Conservation (phyloP, 2,797 vertebrate species). For the Coendou prehensilis region DNA sequence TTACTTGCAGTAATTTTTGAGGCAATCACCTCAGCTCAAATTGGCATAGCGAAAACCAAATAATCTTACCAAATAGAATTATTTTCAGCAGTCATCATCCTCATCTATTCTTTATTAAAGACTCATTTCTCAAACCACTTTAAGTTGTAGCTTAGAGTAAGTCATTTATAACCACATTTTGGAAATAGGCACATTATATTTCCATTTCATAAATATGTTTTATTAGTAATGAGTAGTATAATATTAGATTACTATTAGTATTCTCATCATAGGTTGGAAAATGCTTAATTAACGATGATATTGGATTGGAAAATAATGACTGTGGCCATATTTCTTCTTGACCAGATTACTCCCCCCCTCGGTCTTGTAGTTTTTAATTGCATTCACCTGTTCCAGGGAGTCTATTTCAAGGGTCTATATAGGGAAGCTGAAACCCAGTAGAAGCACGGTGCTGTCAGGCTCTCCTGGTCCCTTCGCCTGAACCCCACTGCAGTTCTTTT, state of each 20-base stretch:
- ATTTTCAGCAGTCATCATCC: slow-evolving; percentile 75
- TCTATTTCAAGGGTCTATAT: not conserved
- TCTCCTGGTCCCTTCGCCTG: not conserved
- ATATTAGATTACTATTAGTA: slow-evolving; percentile 75
- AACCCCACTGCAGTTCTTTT: not conserved
- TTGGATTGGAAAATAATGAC: slow-evolving; percentile 74
- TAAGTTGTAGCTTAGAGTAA: slow-evolving; percentile 77
- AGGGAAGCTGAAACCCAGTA: not conserved
- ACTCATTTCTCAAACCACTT: slow-evolving; percentile 81
- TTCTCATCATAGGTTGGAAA: slow-evolving; percentile 77
- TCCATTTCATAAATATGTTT: slow-evolving; percentile 84
- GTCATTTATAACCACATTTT: slow-evolving; percentile 84
- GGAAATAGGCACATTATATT: slow-evolving; percentile 80
- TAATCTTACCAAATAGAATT: slow-evolving; percentile 81
- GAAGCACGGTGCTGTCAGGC: not conserved
- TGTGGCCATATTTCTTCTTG: slow-evolving; percentile 80
- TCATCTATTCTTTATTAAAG: slow-evolving; percentile 83
- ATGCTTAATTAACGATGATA: slow-evolving; percentile 83
- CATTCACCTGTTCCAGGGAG: not conserved
- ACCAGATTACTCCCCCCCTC: slow-evolving; percentile 61
- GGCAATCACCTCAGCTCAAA: slow-evolving; percentile 77
- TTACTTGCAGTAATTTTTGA: slow-evolving; percentile 79
- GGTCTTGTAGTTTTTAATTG: slow-evolving; percentile 63
- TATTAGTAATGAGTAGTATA: slow-evolving; percentile 80
- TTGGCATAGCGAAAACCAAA: slow-evolving; percentile 77